Evolutionary conservation across 2,113 vertebrate species (phyloP), one percentile per base, ranked within the genome.

Genomic region (Trochalopteron elliotii): DNA sequence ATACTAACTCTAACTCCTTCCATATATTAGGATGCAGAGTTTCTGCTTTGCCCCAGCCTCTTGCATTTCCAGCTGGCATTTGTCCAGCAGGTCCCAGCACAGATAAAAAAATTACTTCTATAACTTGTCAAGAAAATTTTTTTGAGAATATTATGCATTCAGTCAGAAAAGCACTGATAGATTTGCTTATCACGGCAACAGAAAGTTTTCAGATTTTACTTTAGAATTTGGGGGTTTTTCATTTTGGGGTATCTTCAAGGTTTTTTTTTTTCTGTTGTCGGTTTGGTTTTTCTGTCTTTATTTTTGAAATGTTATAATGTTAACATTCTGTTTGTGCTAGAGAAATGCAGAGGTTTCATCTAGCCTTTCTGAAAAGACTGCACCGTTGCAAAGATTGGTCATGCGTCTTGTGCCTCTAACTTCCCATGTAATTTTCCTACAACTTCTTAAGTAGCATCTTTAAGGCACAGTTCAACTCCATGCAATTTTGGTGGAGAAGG

Each of bases 161-260:
- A 9, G 10, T 52, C 7, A 22, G 39, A 77, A 83, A 63, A 24
- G 1, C 11, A 71, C 33, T 37, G 31, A 37, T 57, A 24, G 65
- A 49, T 65, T 83, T 69, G 14, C 8, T 83, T 85, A 44, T 39
- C 7, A 1, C 15, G 24, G 16, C 14, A 61, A 77, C 22, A 86
- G 44, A 69, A 90, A 37, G 11, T 47, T 61, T 67, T 24, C 22
- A 61, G 44, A 27, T 65, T 57, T 84, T 74, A 49, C 7, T 37
- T 65, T 27, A 63, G 8, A 8, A 5, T n/a, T 68, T 37, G 31
- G 22, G 2, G 0, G 0, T 22, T 84, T 57, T 37, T 21, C 1
- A 8, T 33, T 79, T 47, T 12, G 4, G 16, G 4, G 13, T 20
- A 40, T 40, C 20, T n/a, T 40, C 2, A 3, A 20, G 7, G n/a